These are phyloP conservation scores for Medauroidea extradentata DNA, from an alignment of 1,140 invertebrate genomes.

Conservation along the genomic window DNA sequence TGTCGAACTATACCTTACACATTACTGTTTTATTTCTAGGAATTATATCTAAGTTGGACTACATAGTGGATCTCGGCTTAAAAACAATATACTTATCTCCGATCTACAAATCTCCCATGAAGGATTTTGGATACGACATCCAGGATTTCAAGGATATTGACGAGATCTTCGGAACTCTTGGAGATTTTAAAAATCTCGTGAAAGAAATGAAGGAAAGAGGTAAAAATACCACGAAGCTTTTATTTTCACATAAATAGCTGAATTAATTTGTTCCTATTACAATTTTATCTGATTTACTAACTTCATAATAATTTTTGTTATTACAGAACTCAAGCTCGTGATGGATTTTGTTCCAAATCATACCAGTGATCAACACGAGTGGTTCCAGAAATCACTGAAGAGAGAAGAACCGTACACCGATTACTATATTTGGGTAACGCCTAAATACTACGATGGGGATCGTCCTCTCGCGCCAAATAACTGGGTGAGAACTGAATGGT, in stretches of 20 bases:
- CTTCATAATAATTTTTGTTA: too few relatives aligned
- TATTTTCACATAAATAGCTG: not conserved
- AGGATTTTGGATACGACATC: slow-evolving; percentile 65
- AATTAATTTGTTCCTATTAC: not conserved
- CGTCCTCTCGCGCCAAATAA: slow-evolving; percentile 46
- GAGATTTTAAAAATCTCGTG: slow-evolving; percentile 55
- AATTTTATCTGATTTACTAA: too few relatives aligned
- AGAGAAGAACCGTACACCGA: slow-evolving; percentile 54
- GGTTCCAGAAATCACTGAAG: slow-evolving; percentile 60
- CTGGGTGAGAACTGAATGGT: too few relatives aligned
- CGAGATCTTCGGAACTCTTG: slow-evolving; percentile 54
- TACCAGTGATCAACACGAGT: slow-evolving; percentile 61
- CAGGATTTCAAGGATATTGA: slow-evolving; percentile 56
- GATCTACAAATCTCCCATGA: slow-evolving; percentile 53
- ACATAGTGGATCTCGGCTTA: slow-evolving; percentile 56
- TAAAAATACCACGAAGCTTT: slow-evolving; percentile 18
- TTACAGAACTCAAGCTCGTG: slow-evolving; percentile 48
- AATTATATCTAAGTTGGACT: slow-evolving; percentile 55
- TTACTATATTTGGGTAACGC: slow-evolving; percentile 61
- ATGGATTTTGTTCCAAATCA: slow-evolving; percentile 76
- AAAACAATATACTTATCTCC: slow-evolving; percentile 57
- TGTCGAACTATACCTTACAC: too few relatives aligned
- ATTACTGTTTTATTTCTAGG: slow-evolving; percentile 43
- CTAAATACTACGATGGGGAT: slow-evolving; percentile 25
- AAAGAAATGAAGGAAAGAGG: slow-evolving; percentile 36